Evolutionary conservation across 2,797 vertebrate genomes (phyloP).

Genomic region (Delichon dasypus): DNA sequence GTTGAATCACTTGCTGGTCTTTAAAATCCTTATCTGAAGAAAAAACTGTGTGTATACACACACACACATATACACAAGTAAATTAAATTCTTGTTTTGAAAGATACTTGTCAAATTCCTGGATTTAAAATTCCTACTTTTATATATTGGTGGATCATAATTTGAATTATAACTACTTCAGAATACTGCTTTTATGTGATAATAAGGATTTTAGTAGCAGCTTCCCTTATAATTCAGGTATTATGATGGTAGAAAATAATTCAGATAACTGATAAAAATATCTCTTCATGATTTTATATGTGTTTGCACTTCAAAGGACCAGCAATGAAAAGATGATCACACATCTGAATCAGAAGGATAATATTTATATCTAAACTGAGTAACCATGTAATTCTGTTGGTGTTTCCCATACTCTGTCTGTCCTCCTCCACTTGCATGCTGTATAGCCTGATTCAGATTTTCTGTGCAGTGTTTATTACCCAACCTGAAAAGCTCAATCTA

Average conservation of each 20-base stretch:
- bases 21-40: neutral
- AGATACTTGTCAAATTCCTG: neutral
- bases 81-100: neutral
- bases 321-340: slow-evolving; percentile 9
- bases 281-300: neutral
- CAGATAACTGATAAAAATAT: slow-evolving; percentile 24
- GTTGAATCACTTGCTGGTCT: neutral
- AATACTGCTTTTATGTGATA: neutral
- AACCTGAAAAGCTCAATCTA: slow-evolving; percentile 2
- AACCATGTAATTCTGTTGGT: slow-evolving; percentile 2
- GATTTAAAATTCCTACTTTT: neutral
- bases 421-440: neutral
- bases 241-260: neutral
- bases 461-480: neutral
- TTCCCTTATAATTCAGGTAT: neutral
- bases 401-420: slow-evolving; percentile 4
- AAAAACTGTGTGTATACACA: neutral
- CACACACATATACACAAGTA: neutral
- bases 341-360: slow-evolving; percentile 47
- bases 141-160: neutral
- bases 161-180: neutral
- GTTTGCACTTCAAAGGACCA: slow-evolving; percentile 10
- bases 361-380: slow-evolving; percentile 38
- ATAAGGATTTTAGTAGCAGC: neutral
- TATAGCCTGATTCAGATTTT: neutral